These are phyloP conservation scores for Mormyrus proboscirostris DNA, from an alignment of 2,797 vertebrate species.

Conservation along the genomic window DNA sequence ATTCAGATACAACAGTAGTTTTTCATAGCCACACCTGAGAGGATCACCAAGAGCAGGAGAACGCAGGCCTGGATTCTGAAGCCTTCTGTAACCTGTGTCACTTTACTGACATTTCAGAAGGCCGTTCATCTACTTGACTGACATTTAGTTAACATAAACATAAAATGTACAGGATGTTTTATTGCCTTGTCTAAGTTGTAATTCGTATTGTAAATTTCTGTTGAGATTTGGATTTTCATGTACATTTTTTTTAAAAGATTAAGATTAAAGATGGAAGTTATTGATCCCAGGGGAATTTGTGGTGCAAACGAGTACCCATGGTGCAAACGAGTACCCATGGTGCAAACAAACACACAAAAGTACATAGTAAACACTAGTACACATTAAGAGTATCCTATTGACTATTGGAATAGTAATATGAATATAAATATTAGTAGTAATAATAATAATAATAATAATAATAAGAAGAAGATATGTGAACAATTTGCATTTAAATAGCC, in stretches of 20 bases:
- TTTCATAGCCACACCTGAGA: neutral
- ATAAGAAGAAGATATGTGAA: neutral
- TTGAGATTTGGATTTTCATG: neutral
- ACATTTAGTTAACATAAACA: neutral
- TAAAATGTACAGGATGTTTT: neutral
- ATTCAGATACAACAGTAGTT: neutral
- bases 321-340: neutral
- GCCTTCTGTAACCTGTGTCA: neutral
- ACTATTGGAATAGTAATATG: neutral
- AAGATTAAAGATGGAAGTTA: neutral
- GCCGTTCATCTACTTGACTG: neutral
- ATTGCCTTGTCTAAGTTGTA: neutral
- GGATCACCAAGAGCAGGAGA: neutral
- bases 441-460: neutral
- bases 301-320: neutral
- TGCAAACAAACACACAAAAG: neutral
- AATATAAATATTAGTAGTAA: neutral
- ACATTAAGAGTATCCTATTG: neutral
- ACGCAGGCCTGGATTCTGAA: neutral
- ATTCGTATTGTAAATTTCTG: neutral
- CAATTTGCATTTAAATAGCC: neutral
- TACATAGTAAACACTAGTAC: neutral
- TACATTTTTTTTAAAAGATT: neutral
- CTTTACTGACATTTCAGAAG: neutral
- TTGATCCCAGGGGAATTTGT: neutral